Base-by-base conservation (phyloP, 2,888 invertebrate genomes). In the Tuberolachnus salignus region DNA sequence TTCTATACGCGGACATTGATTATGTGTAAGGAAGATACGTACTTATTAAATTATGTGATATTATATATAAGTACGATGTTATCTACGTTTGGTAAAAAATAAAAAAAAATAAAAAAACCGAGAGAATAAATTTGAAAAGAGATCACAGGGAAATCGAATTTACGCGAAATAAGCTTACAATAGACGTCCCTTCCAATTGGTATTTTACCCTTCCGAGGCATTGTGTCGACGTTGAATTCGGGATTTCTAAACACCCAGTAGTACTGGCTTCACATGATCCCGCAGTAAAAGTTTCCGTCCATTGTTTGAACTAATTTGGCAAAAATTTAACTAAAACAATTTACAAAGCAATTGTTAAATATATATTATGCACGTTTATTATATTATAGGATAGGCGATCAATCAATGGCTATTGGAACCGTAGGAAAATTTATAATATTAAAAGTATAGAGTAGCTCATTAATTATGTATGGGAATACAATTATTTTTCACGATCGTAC, bases 241-340 rank as follows among this genome's bases (percentile, higher is more conserved):
- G 26, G 26, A 72, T 49, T 57, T 72, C 23, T 16, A 61, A 72
- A 72, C 59, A 49, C 34, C 61, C 26, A 72, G 59, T 72, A n/a
- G 26, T 59, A 72, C 49, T 34, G 34, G 6, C 26, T n/a, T 59
- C 49, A 44, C 23, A 57, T 44, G 49, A 26, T 26, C 61, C 19
- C 19, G 10, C 14, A 72, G 10, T 14, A 72, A 69, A 59, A 51
- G 59, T 72, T 72, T 49, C 49, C 19, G 19, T 23, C 61, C 26
- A 34, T 72, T 72, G 61, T 72, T 34, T 49, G 14, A 61, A 46
- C 23, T 71, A 59, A 71, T 71, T 59, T 71, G 14, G 59, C n/a
- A 44, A 46, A 72, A 72, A 72, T 72, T 72, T 6, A 34, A 61
- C 46, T 49, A 19, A 61, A 72, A 72, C 49, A 72, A 44, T 72